Conservation (phyloP, 2,888 invertebrate species). For the Cantharis lateralis region DNA sequence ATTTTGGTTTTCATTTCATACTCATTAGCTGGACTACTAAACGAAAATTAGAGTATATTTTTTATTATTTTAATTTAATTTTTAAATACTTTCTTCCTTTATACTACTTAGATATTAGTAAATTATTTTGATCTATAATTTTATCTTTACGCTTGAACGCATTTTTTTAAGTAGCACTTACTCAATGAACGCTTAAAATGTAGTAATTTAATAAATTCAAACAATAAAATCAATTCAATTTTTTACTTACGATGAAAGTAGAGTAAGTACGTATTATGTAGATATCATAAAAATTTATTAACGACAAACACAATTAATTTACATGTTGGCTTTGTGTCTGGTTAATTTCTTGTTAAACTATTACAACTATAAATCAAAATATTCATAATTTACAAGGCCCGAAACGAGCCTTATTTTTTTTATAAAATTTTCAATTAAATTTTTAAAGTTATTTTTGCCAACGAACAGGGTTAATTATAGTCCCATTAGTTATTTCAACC, state of each 20-base stretch:
- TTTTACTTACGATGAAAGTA: neutral
- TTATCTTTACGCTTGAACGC: neutral
- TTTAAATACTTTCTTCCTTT: neutral
- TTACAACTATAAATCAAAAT: neutral
- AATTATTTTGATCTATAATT: neutral
- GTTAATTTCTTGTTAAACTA: neutral
- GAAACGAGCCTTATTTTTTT: neutral
- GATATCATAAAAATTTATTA: neutral
- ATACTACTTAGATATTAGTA: neutral
- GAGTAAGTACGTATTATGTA: neutral
- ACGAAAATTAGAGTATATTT: neutral
- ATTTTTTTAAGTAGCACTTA: neutral
- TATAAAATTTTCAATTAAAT: constrained; percentile 9
- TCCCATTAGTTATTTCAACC: constrained; percentile 9
- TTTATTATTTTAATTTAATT: neutral
- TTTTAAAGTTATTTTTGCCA: constrained; percentile 4
- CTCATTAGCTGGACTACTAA: neutral
- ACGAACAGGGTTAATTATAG: constrained; percentile 13
- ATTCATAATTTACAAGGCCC: neutral
- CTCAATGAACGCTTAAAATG: neutral
- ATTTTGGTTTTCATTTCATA: neutral
- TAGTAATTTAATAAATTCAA: neutral
- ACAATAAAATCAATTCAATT: neutral
- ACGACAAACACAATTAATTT: neutral
- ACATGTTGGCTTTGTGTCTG: neutral